A percentile compares a stretch with the other conserved stretches of the same genome.
These are phyloP conservation scores for Hemitrygon akajei DNA, from an alignment of 2,797 vertebrate genomes.

Conservation along the genomic window DNA sequence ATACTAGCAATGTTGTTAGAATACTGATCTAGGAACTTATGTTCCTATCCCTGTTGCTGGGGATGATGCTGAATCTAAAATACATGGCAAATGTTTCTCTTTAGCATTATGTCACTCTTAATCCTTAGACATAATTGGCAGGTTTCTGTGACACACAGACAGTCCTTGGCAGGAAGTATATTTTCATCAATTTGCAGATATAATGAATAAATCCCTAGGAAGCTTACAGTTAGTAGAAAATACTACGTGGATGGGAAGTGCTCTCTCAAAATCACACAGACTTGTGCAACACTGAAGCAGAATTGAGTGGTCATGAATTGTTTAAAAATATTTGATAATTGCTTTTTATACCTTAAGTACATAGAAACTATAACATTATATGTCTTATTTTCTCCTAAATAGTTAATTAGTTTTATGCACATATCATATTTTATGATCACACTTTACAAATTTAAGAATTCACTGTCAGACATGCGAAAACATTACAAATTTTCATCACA, in stretches of 20 bases:
- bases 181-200: not conserved
- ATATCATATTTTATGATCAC: not conserved
- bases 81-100: too few species aligned
- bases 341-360: not conserved
- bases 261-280: not conserved
- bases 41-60: not conserved
- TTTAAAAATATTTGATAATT: not conserved
- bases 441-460: too few species aligned
- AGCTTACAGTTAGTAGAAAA: not conserved
- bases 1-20: too few species aligned
- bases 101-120: not conserved
- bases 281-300: not conserved
- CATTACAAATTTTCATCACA: not conserved
- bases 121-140: not conserved
- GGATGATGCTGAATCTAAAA: not conserved
- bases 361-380: not conserved
- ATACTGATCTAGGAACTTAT: too few species aligned
- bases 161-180: not conserved
- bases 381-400: not conserved
- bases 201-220: not conserved
- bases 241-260: not conserved
- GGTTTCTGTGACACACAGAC: too few species aligned
- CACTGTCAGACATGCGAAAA: too few species aligned
- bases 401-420: not conserved
- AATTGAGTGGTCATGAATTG: not conserved